A percentile compares a stretch with the other conserved stretches of the same genome.
These are phyloP conservation scores for Drosophila azteca DNA, from an alignment of 1,140 invertebrate species.

Conservation along the genomic window DNA sequence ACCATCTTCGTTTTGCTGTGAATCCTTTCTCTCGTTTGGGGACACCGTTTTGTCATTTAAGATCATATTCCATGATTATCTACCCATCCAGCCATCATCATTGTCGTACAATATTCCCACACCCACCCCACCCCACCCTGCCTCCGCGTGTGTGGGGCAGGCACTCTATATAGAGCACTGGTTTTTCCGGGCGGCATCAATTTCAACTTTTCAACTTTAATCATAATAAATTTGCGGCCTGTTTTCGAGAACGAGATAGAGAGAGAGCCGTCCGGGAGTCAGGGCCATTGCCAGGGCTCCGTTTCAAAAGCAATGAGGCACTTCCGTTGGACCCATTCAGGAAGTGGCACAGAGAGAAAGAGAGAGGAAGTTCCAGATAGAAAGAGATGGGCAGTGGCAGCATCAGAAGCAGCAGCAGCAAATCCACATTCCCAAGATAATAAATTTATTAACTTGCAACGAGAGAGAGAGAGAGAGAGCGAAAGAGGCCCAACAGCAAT, in stretches of 20 bases:
- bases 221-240: slow-evolving; percentile 74
- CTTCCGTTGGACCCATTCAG: slow-evolving; percentile 53
- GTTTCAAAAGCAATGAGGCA: slow-evolving; percentile 73
- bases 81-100: neutral
- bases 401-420: slow-evolving; percentile 2
- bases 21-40: slow-evolving; percentile 28
- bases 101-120: slow-evolving; percentile 24
- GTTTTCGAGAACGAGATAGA: slow-evolving; percentile 20
- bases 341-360: slow-evolving; percentile 11
- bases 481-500: slow-evolving; percentile 11
- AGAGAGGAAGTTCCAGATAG: neutral
- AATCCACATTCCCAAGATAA: slow-evolving; percentile 74
- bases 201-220: slow-evolving; percentile 79
- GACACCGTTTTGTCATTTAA: slow-evolving; percentile 31
- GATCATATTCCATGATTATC: slow-evolving; percentile 47
- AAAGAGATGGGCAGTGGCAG: neutral
- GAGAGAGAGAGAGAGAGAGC: slow-evolving; percentile 10
- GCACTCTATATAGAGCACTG: neutral
- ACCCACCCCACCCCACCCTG: slow-evolving; percentile 1
- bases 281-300: slow-evolving; percentile 52
- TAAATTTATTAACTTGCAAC: slow-evolving; percentile 75
- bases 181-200: slow-evolving; percentile 56
- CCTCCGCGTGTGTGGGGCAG: too few species aligned
- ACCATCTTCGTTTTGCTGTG: neutral
- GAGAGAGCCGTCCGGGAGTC: slow-evolving; percentile 1